Base-by-base conservation (phyloP, 2,888 invertebrate species). In the Athalia cordata region DNA sequence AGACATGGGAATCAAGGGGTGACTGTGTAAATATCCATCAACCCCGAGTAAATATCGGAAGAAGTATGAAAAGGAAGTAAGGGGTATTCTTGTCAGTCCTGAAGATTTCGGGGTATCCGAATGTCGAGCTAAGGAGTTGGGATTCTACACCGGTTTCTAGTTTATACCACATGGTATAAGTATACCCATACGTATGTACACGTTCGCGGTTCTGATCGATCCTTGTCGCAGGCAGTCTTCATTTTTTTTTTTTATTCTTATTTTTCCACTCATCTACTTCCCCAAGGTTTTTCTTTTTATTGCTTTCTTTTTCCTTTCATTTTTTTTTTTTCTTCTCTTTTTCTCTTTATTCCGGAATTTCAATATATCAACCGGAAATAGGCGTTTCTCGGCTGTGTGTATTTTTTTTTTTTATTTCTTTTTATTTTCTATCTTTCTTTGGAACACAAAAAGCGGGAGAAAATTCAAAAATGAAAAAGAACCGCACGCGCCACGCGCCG, bases 321-420 rank as follows among this genome's bases (percentile, higher is more conserved):
- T 29, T 29, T 29, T 29, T 29, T 29, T 29, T 29, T 0, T 29
- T 29, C 29, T 29, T 0, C 2, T 29, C 29, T 0, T 29, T 29
- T 29, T 29, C 29, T 29, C 2, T 29, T 29, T 29, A 29, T 29
- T 29, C 57, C 47, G 47, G 70, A 43, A 70, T 57, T 70, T 72
- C 72, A 72, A 72, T 72, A 72, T 72, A 72, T 72, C 72, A n/a
- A 72, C 72, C 72, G 72, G 72, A 72, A 72, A 72, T 72, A 72
- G 72, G 72, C 72, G 57, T 72, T 52, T 47, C 29, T 47, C 8
- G 57, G 57, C 45, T 70, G 57, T 70, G 57, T 57, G 50, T 15
- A 57, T 57, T n/a, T n/a, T n/a, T n/a, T 29, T 29, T 29, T 29
- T 29, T 29, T 2, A 29, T 29, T 29, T 2, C 29, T 29, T 29